Evolutionary conservation across 2,888 invertebrate species (phyloP).

Genomic region (Hypomecis punctinalis): DNA sequence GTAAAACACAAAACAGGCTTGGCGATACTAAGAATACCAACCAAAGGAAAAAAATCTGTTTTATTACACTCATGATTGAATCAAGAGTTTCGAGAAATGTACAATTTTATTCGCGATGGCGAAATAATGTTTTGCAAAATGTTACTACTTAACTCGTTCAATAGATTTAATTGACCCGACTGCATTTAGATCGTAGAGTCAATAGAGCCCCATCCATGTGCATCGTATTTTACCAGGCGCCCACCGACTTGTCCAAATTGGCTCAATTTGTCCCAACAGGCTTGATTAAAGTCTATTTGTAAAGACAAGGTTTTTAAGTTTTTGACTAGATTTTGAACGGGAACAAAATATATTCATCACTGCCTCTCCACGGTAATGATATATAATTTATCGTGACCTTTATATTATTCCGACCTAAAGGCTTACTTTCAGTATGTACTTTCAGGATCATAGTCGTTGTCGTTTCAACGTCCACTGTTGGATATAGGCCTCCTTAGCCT

Average conservation of each 20-base stretch:
- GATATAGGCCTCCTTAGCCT: too few relatives aligned
- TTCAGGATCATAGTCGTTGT: too few relatives aligned
- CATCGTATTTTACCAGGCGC: slow-evolving; percentile 62
- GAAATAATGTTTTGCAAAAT: slow-evolving; percentile 19
- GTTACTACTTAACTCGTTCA: slow-evolving; percentile 41
- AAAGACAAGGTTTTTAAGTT: slow-evolving; percentile 49
- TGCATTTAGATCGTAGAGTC: slow-evolving; percentile 53
- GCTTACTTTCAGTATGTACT: too few relatives aligned
- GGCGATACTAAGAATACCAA: slow-evolving; percentile 30
- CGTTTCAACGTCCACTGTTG: too few relatives aligned
- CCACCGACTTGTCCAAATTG: slow-evolving; percentile 69
- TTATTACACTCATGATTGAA: slow-evolving; percentile 29
- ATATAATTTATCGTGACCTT: too few relatives aligned
- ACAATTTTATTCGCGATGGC: slow-evolving; percentile 22
- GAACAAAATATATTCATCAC: too few relatives aligned
- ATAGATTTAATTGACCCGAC: slow-evolving; percentile 62
- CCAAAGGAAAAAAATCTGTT: slow-evolving; percentile 9
- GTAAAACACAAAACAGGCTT: slow-evolving; percentile 32
- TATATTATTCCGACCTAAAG: too few relatives aligned
- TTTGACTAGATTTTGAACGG: neutral
- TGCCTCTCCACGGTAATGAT: too few relatives aligned
- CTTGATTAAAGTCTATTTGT: slow-evolving; percentile 70
- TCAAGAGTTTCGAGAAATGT: slow-evolving; percentile 15
- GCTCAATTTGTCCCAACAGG: slow-evolving; percentile 70
- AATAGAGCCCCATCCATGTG: slow-evolving; percentile 58